Evolutionary conservation across 2,113 vertebrate species (phyloP).

Genomic region (Hemichromis elongatus): DNA sequence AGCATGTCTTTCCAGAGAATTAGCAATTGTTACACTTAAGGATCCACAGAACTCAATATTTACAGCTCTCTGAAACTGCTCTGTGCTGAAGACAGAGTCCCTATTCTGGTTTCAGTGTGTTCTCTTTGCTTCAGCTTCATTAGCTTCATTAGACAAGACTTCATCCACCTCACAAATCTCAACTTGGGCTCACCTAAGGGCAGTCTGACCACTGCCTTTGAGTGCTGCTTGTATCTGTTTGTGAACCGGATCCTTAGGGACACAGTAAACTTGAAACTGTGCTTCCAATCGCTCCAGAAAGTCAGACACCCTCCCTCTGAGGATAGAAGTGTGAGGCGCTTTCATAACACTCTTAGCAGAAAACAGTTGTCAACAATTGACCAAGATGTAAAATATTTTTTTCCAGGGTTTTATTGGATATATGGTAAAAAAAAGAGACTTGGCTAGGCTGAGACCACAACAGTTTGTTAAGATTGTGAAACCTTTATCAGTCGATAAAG

Average conservation of each 20-base stretch:
- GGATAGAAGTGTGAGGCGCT: not conserved
- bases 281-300: not conserved
- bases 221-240: not conserved
- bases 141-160: not conserved
- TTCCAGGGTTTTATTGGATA: not conserved
- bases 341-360: not conserved
- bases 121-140: not conserved
- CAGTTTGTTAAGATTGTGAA: accelerated
- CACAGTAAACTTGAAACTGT: not conserved
- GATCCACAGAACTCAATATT: not conserved
- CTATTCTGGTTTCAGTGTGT: not conserved
- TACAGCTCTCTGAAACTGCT: not conserved
- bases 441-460: not conserved
- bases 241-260: not conserved
- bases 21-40: not conserved
- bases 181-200: not conserved
- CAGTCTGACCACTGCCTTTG: not conserved
- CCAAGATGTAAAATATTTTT: not conserved
- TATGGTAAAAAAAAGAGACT: accelerated
- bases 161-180: not conserved
- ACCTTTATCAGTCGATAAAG: not conserved
- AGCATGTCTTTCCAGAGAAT: not conserved
- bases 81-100: not conserved
- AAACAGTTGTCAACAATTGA: not conserved
- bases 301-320: not conserved